Conservation (phyloP, 1,140 invertebrate genomes). For the Cataglyphis hispanica region DNA sequence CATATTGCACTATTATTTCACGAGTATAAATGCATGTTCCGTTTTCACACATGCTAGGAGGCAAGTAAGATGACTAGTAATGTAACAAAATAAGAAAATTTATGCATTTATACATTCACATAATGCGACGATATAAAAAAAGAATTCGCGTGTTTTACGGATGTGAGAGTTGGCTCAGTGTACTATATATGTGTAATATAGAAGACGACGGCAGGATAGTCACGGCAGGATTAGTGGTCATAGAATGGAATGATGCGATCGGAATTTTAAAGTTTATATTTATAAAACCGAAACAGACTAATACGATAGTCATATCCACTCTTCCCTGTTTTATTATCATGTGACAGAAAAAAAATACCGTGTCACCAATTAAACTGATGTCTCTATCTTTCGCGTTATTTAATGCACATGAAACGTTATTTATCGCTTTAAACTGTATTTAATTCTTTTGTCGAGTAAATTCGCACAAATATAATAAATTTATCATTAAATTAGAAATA, state of each 20-base stretch:
- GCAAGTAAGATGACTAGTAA: not conserved
- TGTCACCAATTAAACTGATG: constrained; percentile 17
- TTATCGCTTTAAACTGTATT: not conserved
- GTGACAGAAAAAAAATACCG: not conserved
- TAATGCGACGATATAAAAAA: not conserved
- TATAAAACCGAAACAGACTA: constrained; percentile 5
- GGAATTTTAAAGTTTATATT: constrained; percentile 23
- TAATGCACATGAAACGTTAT: not conserved
- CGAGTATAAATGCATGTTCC: not conserved
- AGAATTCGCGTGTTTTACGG: constrained; percentile 41
- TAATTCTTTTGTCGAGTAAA: not conserved
- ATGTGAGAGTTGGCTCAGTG: constrained; percentile 14
- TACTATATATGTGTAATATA: not conserved
- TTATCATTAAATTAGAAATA: not conserved
- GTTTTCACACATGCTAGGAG: no score
- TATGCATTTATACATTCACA: constrained; percentile 2
- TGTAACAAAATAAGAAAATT: not conserved
- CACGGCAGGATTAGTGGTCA: not conserved
- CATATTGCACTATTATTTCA: not conserved
- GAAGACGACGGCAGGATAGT: not conserved
- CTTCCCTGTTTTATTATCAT: not conserved
- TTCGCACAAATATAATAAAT: not conserved
- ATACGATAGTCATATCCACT: constrained; percentile 15
- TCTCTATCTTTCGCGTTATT: constrained; percentile 21
- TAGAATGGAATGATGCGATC: constrained; percentile 3